phyloP scores from a whole-genome alignment of 2,888 invertebrate genomes.

The Rhyacophila evoluta region DNA sequence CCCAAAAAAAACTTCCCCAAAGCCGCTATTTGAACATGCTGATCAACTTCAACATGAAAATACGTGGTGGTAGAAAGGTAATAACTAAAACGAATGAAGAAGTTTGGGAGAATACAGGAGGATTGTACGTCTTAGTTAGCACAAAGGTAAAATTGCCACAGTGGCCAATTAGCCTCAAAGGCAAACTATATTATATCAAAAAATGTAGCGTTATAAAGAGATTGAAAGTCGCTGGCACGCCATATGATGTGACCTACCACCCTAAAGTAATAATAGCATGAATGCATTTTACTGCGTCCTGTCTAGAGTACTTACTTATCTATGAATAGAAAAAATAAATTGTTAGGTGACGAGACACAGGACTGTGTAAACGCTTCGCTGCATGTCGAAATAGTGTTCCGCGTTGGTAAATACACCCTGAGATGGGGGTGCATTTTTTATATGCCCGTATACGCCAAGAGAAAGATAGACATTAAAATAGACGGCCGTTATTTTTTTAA shows the following conservation, averaged over 20 bases:
- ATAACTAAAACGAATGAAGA: no score
- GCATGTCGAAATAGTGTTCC: neutral
- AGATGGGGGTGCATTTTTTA: neutral
- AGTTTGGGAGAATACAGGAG: no score
- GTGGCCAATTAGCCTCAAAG: no score
- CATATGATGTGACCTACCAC: neutral
- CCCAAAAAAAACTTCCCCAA: no score
- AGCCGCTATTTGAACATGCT: no score
- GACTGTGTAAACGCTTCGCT: neutral
- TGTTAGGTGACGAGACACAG: neutral
- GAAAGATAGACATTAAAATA: neutral
- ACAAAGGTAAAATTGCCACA: no score
- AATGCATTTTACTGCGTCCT: slow-evolving; percentile 5
- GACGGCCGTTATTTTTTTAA: neutral
- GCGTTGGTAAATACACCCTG: neutral
- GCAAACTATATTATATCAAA: no score
- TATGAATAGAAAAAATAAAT: slow-evolving; percentile 12
- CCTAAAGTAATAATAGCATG: slow-evolving; percentile 4
- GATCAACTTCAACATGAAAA: no score
- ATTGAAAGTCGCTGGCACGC: neutral
- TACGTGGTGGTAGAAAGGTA: no score
- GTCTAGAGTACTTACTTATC: neutral
- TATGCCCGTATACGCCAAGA: neutral
- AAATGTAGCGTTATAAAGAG: no score
- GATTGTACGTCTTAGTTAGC: no score